A percentile compares a stretch with the other conserved stretches of the same genome.
Evolutionary conservation across 2,113 vertebrate species (phyloP).

Genomic region (Mormoops blainvillei): DNA sequence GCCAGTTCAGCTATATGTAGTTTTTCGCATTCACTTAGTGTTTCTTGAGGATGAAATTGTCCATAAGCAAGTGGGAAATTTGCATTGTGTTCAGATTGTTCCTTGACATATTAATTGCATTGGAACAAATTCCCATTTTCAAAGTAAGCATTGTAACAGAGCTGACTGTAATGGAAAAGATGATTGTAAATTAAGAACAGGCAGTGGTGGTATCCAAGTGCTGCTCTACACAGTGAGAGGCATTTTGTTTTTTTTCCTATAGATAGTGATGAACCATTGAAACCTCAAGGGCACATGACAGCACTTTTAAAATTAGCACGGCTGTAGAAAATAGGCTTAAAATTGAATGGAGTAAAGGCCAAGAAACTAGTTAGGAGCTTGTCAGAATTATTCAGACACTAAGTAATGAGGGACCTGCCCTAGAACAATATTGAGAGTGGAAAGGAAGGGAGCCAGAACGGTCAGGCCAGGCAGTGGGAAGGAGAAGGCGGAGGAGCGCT

Average conservation of each 20-base stretch:
- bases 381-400: not conserved
- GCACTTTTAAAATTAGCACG: not conserved
- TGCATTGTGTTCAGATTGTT: not conserved
- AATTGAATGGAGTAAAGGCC: not conserved
- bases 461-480: not conserved
- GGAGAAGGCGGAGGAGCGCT: not conserved
- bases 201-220: not conserved
- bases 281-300: not conserved
- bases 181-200: not conserved
- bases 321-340: not conserved
- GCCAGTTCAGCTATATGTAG: not conserved
- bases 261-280: not conserved
- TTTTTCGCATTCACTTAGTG: not conserved
- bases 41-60: not conserved
- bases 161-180: not conserved
- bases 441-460: not conserved
- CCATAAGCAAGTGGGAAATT: not conserved
- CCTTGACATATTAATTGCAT: not conserved
- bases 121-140: not conserved
- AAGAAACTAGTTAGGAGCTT: not conserved
- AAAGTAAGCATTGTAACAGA: not conserved
- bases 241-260: not conserved
- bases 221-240: not conserved
- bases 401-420: not conserved
- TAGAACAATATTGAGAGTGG: not conserved